Evolutionary conservation across 2,113 vertebrate genomes (phyloP).

Genomic region (Loxodonta africana): DNA sequence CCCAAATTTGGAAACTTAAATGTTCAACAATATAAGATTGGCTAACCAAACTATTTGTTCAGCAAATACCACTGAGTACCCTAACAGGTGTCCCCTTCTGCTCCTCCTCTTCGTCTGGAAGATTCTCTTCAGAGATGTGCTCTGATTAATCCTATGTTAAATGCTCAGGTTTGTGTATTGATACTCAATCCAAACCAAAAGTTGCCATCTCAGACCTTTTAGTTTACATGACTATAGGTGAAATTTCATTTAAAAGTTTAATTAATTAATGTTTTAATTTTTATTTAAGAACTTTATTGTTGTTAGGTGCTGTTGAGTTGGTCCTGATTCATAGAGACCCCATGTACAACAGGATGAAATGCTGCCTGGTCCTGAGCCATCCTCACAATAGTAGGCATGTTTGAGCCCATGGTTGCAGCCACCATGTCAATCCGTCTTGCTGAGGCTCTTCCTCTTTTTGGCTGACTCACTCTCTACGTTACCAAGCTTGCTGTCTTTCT

Average conservation of each 20-base stretch:
- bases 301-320: too few relatives aligned
- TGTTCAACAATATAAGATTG: background rate
- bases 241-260: conserved; percentile 25
- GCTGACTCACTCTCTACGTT: too few relatives aligned
- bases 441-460: too few relatives aligned
- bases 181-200: background rate
- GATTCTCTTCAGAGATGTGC: background rate
- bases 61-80: background rate
- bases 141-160: background rate
- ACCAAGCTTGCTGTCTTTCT: too few relatives aligned
- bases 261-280: background rate
- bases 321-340: too few relatives aligned
- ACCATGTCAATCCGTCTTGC: too few relatives aligned
- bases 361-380: too few relatives aligned
- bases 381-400: too few relatives aligned
- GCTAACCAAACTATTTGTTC: background rate
- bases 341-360: too few relatives aligned
- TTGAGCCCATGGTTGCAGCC: too few relatives aligned
- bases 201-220: background rate
- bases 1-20: background rate
- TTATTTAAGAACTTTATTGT: background rate
- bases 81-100: fast-evolving
- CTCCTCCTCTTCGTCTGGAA: background rate
- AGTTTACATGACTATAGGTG: background rate
- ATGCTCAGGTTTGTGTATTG: background rate